Evolutionary conservation across 2,888 invertebrate species (phyloP).

Genomic region (Melinaea marsaeus): DNA sequence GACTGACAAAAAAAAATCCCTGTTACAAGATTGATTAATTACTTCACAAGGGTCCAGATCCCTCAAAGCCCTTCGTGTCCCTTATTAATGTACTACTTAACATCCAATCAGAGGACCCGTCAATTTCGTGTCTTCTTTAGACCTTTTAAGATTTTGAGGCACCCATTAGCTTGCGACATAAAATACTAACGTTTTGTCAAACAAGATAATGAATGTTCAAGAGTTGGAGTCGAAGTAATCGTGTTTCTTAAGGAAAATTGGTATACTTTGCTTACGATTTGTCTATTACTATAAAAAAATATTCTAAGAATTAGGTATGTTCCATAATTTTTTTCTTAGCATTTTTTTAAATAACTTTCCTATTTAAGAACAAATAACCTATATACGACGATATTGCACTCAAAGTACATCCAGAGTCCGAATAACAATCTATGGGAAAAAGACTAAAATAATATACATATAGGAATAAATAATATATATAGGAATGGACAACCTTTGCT

Average conservation of each 20-base stretch:
- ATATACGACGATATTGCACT: too few relatives aligned
- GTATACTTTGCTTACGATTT: neutral
- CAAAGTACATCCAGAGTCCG: too few relatives aligned
- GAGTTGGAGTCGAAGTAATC: neutral
- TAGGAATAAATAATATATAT: too few relatives aligned
- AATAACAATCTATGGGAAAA: too few relatives aligned
- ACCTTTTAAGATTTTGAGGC: slow-evolving; percentile 32
- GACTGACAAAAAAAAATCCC: slow-evolving; percentile 24
- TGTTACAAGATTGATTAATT: slow-evolving; percentile 31
- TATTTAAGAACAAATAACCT: too few relatives aligned
- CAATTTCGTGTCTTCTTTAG: slow-evolving; percentile 31
- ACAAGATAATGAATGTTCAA: neutral
- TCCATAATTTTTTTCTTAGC: too few relatives aligned
- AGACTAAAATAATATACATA: too few relatives aligned
- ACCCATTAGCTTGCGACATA: slow-evolving; percentile 16
- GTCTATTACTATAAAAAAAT: too few relatives aligned
- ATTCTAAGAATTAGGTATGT: too few relatives aligned
- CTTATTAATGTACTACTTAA: slow-evolving; percentile 38
- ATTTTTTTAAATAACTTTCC: too few relatives aligned
- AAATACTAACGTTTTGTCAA: slow-evolving; percentile 13
- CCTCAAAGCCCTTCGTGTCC: slow-evolving; percentile 17
- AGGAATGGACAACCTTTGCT: too few relatives aligned
- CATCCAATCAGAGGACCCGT: slow-evolving; percentile 37
- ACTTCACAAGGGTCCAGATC: slow-evolving; percentile 25
- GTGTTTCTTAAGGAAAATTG: neutral